Evolutionary conservation across 1,140 invertebrate species (phyloP), one percentile per base, ranked within the genome.

Genomic region (Tachypleus tridentatus): DNA sequence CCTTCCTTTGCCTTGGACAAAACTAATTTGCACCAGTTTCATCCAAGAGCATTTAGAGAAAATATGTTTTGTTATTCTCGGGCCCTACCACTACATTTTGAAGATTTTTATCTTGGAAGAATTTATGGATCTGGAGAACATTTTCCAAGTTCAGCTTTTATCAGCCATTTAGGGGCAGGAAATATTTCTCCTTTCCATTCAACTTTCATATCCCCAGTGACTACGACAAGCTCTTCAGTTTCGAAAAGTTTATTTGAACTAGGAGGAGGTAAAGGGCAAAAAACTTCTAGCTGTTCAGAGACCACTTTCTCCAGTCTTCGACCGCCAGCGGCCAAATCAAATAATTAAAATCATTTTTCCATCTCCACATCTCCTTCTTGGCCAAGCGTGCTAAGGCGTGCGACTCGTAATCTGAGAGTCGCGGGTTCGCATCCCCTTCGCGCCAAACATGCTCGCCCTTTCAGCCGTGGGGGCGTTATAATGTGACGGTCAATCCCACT

Each of bases 11-110:
- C 64, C 63, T 66, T 75, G 10, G 73, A 80, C 59, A 79, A 78
- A 67, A 61, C 54, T 10, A 58, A 58, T 59, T 7, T 65, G 3
- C 74, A 74, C 5, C 74, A 76, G 9, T 80, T 79, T 71, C 71
- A 78, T 9, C 77, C 80, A n/a, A 29, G 29, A 29, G 29, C 29
- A 29, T 73, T 87, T 70, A 78, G 84, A 78, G 85, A 85, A n/a
- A 90, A 93, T 72, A 84, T 93, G 58, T 74, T 93, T 5, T 93
- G 91, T 73, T 87, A 89, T 5, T 82, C 85, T 52, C 78, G 79
- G 52, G 53, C 53, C n/a, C 53, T 54, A n/a, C 79, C 81, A 0
- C 78, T 82, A 60, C 79, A 75, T 63, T 75, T 81, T n/a, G 62
- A 51, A n/a, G 83, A 84, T 6, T 61, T 69, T 10, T 73, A 73